Evolutionary conservation across 2,797 vertebrate genomes (phyloP), one percentile per base, ranked within the genome.

Genomic region (Xiphophorus birchmanni): DNA sequence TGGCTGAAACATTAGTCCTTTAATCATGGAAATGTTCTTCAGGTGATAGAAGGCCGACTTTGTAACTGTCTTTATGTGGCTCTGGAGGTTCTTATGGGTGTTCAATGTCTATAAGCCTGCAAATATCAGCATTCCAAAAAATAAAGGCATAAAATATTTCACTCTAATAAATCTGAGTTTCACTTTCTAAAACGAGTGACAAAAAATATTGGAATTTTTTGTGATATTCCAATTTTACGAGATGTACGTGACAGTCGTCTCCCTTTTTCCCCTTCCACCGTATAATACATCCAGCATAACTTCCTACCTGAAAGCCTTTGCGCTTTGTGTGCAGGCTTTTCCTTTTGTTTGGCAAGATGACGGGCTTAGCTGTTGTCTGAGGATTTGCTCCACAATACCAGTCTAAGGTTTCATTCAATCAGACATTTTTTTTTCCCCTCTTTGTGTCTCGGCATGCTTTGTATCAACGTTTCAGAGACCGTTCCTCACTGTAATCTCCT

Each of bases 321-420:
- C 78, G 88, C 82, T 84, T 89, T 89, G 75, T 78, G 75, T 84
- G 21, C n/a, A 56, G 78, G 40, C 47, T 87, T 82, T 90, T 84
- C 81, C 65, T 83, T 84, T 87, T 26, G 56, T 91, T 89, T 87
- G 82, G 56, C 76, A 71, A 80, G 81, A 76, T 86, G 84, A 83
- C 79, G 52, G 82, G 48, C 76, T 75, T 67, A 88, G 83, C 88
- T 85, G 84, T 42, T 85, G 89, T 92, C 85, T 76, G 82, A 89
- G 86, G 79, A 87, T 91, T 93, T 87, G 87, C 84, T 91, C 86
- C 85, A 78, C 86, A 88, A 91, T 86, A 86, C 80, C 86, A 88
- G 86, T 88, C 80, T 80, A 77, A 89, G 91, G 89, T 91, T 91
- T 91, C 83, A 90, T 94, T 94, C 89, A 94, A 93, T 94, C 92